Evolutionary conservation across 2,888 invertebrate species (phyloP), one percentile per base, ranked within the genome.

Genomic region (Dicranocentrus wangi): DNA sequence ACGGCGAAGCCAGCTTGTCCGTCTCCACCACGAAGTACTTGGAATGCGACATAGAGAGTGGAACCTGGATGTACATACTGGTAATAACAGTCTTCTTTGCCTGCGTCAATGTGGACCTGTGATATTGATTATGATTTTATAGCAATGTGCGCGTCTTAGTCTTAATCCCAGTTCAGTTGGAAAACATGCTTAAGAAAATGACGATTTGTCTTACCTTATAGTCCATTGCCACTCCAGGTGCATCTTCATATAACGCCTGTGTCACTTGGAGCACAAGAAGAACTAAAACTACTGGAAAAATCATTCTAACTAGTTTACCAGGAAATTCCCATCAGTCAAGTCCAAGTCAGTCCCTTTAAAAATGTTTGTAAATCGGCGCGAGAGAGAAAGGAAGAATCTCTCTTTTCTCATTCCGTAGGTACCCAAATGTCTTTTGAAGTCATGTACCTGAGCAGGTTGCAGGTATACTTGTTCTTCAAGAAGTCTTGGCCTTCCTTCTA

Each of bases 1-100:
- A 97, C 94, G 0, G 95, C 95, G 88, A 97, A 95, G 1, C 96
- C 97, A 81, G 96, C 96, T 93, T 95, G 96, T 10, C 96, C 95
- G 90, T 97, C 97, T 21, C 97, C 97, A 5, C 97, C 97, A 88
- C 95, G 92, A 85, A 97, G 91, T 23, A 97, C 96, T 96, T 96
- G 87, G 23, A 83, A 81, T 78, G 79, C 82, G 65, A 86, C 84
- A 66, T 77, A 85, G 1, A 85, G 66, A 3, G 96, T 96, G 23
- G 97, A 96, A 71, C 95, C 95, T 75, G 94, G 93, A 87, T 96
- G 94, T 80, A 97, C 96, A 90, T 94, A 96, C 90, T 98, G 97
- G 89, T 93, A 96, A 89, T 97, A 98, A 90, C 98, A 98, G 88
- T 98, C 97, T 89, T 97, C 97, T 88, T 93, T 93, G 77, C 97